These are phyloP conservation scores for Orientallactaga bullata DNA, from an alignment of 2,113 vertebrate species.

Conservation along the genomic window DNA sequence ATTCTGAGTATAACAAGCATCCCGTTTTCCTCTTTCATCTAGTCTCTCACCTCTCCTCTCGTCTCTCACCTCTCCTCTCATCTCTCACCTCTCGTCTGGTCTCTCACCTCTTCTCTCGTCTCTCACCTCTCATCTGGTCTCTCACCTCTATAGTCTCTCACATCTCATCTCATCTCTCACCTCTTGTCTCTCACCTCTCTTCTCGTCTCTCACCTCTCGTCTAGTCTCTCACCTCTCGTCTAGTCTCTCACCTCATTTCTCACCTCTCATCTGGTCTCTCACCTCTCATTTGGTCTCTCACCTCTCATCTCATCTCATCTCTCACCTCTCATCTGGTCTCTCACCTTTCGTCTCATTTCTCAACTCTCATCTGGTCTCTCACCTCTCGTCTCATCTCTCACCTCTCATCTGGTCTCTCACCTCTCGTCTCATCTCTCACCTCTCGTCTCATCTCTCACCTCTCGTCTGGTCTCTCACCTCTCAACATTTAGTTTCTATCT, in stretches of 20 bases:
- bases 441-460: background rate
- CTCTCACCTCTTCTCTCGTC: too few species aligned
- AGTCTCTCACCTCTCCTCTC: too few species aligned
- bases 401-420: background rate
- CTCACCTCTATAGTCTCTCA: too few species aligned
- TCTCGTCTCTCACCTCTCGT: background rate
- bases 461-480: background rate
- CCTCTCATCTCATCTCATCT: too few species aligned
- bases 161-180: too few species aligned
- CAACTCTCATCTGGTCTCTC: background rate
- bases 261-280: background rate
- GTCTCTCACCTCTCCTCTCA: background rate
- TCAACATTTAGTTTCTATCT: too few species aligned
- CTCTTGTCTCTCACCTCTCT: background rate
- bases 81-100: background rate
- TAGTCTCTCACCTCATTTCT: too few species aligned
- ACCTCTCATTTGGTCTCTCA: too few species aligned
- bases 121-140: background rate
- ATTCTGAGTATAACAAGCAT: background rate
- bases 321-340: background rate
- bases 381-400: background rate
- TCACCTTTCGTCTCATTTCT: background rate
- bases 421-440: background rate
- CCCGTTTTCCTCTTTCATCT: background rate
- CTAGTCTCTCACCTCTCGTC: background rate